Evolutionary conservation across 1,140 invertebrate species (phyloP), one percentile per base, ranked within the genome.

Genomic region (Cyrtorhinus lividipennis): DNA sequence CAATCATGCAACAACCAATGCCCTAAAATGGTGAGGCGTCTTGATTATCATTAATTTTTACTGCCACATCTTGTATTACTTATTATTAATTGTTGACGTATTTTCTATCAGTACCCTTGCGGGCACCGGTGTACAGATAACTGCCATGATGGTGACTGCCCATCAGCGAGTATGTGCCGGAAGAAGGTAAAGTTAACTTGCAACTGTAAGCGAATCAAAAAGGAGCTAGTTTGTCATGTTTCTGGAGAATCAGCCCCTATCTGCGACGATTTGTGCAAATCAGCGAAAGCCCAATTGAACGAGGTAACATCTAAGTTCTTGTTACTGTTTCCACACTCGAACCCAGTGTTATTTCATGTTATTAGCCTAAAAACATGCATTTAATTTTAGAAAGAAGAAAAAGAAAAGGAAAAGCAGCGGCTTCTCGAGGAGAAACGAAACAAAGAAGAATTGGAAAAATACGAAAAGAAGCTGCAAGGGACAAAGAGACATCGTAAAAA

Each of bases 1-100:
- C 76, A 84, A 24, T 83, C 81, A 63, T 93, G 90, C 71, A 82
- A 83, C 56, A 90, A 90, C 72, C 87, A 87, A 63, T 96, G 93
- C 72, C 85, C 90, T 1, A 90, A 86, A 75, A 84, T 81, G 77
- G 87, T 90, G 75, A 79, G 74, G n/a, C n/a, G n/a, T n/a, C n/a
- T n/a, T n/a, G 1, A 45, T 63, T 27, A n/a, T n/a, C n/a, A n/a
- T n/a, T n/a, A n/a, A n/a, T n/a, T n/a, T n/a, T n/a, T n/a, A n/a
- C n/a, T n/a, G n/a, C n/a, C n/a, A n/a, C n/a, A n/a, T n/a, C n/a
- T n/a, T n/a, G n/a, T n/a, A n/a, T n/a, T n/a, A n/a, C n/a, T n/a
- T n/a, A n/a, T n/a, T n/a, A n/a, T n/a, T n/a, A n/a, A n/a, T n/a
- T n/a, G n/a, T n/a, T n/a, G n/a, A n/a, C n/a, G n/a, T n/a, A n/a